Evolutionary conservation across 2,113 vertebrate species (phyloP).

Genomic region (Cyprinus carpio): DNA sequence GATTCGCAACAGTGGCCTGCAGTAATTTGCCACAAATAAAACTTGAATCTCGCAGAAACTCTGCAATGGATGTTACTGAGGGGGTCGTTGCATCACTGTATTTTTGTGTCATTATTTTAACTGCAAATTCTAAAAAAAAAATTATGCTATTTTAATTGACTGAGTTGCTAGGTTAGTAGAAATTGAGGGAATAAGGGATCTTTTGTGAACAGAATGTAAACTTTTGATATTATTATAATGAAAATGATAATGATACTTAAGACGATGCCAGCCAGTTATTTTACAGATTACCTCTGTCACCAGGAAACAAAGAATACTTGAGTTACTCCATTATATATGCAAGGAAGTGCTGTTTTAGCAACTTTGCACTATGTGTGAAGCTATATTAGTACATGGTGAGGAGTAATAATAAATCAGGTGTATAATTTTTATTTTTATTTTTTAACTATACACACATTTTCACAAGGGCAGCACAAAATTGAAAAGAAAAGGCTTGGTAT

Average conservation of each 20-base stretch:
- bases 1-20: background rate
- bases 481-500: background rate
- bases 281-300: slow-evolving; percentile 18
- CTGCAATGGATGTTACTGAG: background rate
- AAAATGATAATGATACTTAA: background rate
- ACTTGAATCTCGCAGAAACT: slow-evolving; percentile 21
- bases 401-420: slow-evolving; percentile 20
- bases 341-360: slow-evolving; percentile 10
- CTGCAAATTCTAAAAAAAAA: background rate
- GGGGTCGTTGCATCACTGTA: slow-evolving; percentile 16
- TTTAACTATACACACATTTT: slow-evolving; percentile 22
- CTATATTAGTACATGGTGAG: background rate
- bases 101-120: slow-evolving; percentile 17
- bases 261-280: background rate
- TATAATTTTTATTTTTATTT: background rate
- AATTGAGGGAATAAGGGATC: background rate
- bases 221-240: slow-evolving; percentile 9
- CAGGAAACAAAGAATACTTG: slow-evolving; percentile 28
- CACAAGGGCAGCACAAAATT: background rate
- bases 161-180: background rate
- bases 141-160: slow-evolving; percentile 10
- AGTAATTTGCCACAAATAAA: slow-evolving; percentile 16
- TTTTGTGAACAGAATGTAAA: background rate
- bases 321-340: slow-evolving; percentile 33
- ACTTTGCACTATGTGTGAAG: slow-evolving; percentile 25